Percentiles rank a stretch among this genome's conserved stretches.
These are phyloP conservation scores for Drosophila meridiana DNA, from an alignment of 2,888 invertebrate species.

Conservation along the genomic window DNA sequence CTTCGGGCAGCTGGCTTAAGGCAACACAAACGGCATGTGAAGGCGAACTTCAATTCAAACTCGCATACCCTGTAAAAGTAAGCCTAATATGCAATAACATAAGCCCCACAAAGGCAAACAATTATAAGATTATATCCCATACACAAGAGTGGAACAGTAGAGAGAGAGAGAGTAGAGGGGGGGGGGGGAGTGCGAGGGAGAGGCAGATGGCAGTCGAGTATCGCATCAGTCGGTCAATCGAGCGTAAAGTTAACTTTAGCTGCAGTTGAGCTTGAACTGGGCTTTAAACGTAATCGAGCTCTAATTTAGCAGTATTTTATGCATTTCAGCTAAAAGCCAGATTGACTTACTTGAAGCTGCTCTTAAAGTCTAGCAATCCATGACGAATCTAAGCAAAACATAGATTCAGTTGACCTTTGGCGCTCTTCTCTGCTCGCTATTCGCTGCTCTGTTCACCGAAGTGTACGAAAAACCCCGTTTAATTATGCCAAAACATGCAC, in stretches of 20 bases:
- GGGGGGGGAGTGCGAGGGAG: not conserved
- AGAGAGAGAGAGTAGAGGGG: not conserved
- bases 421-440: slow-evolving; percentile 15
- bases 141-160: not conserved
- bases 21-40: slow-evolving; percentile 15
- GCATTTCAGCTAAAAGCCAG: not conserved
- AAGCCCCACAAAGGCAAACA: slow-evolving; percentile 19
- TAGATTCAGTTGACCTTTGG: slow-evolving; percentile 18
- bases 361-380: not conserved
- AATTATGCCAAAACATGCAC: slow-evolving; percentile 76
- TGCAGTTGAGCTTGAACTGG: not conserved
- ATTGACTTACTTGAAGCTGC: not conserved
- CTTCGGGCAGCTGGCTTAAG: slow-evolving; percentile 13
- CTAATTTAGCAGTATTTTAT: not conserved
- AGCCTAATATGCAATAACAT: slow-evolving; percentile 8
- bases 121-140: slow-evolving; percentile 1
- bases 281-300: not conserved
- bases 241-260: slow-evolving; percentile 5
- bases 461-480: slow-evolving; percentile 59
- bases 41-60: not conserved
- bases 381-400: not conserved
- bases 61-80: slow-evolving; percentile 39
- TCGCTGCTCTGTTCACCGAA: slow-evolving; percentile 9
- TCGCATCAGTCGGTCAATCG: not conserved
- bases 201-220: not conserved